Conservation (phyloP, 2,797 vertebrate genomes). For the Sebastes vulpes region DNA sequence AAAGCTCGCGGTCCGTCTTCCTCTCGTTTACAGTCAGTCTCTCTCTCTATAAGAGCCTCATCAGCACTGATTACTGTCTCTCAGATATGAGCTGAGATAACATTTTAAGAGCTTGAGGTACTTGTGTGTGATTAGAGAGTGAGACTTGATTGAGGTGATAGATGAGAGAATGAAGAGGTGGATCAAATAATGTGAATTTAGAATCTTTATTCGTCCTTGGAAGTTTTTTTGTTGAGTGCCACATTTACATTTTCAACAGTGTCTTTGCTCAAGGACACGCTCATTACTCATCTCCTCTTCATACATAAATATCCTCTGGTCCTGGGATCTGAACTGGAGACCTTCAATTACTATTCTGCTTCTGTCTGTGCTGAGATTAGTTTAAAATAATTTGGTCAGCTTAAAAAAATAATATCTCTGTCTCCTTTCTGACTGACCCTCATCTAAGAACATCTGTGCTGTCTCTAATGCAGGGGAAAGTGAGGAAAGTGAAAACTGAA, state of each 20-base stretch:
- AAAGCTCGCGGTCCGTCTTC: background rate
- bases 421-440: background rate
- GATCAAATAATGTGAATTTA: constrained; percentile 21
- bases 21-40: constrained; percentile 3
- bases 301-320: background rate
- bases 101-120: constrained; percentile 17
- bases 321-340: constrained; percentile 3
- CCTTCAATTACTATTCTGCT: constrained; percentile 6
- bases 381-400: background rate
- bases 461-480: background rate
- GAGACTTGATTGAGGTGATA: constrained; percentile 14
- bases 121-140: constrained; percentile 29
- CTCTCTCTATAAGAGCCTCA: constrained; percentile 11
- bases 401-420: background rate
- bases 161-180: background rate
- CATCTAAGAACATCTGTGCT: background rate
- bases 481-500: background rate
- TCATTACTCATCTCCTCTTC: background rate
- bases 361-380: background rate
- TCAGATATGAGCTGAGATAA: background rate
- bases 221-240: background rate
- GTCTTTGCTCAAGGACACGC: background rate
- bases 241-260: background rate
- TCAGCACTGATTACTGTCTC: constrained; percentile 37
- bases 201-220: background rate